These are phyloP conservation scores for Poecilia picta DNA, from an alignment of 2,797 vertebrate genomes.

Conservation along the genomic window DNA sequence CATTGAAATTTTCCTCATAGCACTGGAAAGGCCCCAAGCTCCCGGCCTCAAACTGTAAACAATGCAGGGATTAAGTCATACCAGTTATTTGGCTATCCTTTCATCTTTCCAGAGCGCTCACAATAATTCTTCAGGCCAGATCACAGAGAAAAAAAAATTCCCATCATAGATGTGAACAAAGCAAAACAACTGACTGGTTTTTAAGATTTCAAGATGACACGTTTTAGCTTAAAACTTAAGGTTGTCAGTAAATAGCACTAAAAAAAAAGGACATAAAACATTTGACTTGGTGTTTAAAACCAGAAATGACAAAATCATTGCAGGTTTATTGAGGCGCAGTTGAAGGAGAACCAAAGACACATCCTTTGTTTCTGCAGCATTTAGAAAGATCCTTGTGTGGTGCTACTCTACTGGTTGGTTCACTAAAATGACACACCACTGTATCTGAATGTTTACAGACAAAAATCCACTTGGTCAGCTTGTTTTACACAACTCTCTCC, in stretches of 20 bases:
- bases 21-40: constrained; percentile 42
- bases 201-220: neutral
- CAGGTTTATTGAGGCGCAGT: constrained; percentile 9
- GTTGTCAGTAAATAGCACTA: constrained; percentile 8
- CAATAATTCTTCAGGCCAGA: constrained; percentile 50
- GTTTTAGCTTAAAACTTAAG: constrained; percentile 9
- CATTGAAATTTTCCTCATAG: constrained; percentile 48
- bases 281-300: constrained; percentile 8
- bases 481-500: constrained; percentile 26
- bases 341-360: constrained; percentile 20
- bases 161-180: constrained; percentile 52
- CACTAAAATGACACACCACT: constrained; percentile 32
- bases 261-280: neutral
- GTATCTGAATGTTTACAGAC: constrained; percentile 25
- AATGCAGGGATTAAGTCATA: constrained; percentile 59
- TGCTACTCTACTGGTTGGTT: constrained; percentile 21
- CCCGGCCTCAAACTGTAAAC: constrained; percentile 60
- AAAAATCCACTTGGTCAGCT: constrained; percentile 38
- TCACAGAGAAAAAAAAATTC: constrained; percentile 40
- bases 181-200: constrained; percentile 8
- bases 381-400: constrained; percentile 2
- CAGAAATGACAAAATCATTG: neutral
- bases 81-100: constrained; percentile 66
- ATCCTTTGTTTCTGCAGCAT: constrained; percentile 30
- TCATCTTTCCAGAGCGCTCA: constrained; percentile 56